These are phyloP conservation scores for Pseudorectes ferrugineus DNA, from an alignment of 2,113 vertebrate species.

Conservation along the genomic window DNA sequence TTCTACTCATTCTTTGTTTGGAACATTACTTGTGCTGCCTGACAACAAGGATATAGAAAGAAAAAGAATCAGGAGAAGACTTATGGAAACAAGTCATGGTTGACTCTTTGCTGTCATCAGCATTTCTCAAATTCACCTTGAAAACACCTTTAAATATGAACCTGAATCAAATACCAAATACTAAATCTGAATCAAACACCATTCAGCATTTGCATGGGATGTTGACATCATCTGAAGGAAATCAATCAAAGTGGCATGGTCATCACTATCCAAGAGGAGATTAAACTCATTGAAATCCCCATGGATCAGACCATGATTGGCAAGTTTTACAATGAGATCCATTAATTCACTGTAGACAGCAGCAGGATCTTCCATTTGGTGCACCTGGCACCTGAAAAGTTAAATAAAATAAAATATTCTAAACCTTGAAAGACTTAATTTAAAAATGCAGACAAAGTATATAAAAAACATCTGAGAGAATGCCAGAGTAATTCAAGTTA, in stretches of 20 bases:
- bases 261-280: slow-evolving; percentile 88
- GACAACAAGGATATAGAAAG: too few species aligned
- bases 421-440: background rate
- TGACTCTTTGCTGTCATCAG: background rate
- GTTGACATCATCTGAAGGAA: slow-evolving; percentile 98
- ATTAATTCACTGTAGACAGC: slow-evolving; percentile 90
- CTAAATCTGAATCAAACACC: too few species aligned
- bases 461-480: background rate
- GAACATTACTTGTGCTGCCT: background rate
- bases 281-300: slow-evolving; percentile 98
- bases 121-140: background rate
- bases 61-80: background rate
- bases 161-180: too few species aligned
- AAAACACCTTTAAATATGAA: background rate
- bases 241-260: slow-evolving; percentile 92
- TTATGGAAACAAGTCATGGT: background rate
- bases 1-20: background rate
- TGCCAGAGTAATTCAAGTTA: background rate
- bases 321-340: slow-evolving; percentile 93
- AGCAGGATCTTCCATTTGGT: slow-evolving; percentile 82
- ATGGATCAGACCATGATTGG: slow-evolving; percentile 92
- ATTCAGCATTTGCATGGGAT: slow-evolving; percentile 89
- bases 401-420: background rate
- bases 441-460: background rate
- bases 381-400: slow-evolving; percentile 83